Base-by-base conservation (phyloP, 2,797 vertebrate species). In the Pristis pectinata region DNA sequence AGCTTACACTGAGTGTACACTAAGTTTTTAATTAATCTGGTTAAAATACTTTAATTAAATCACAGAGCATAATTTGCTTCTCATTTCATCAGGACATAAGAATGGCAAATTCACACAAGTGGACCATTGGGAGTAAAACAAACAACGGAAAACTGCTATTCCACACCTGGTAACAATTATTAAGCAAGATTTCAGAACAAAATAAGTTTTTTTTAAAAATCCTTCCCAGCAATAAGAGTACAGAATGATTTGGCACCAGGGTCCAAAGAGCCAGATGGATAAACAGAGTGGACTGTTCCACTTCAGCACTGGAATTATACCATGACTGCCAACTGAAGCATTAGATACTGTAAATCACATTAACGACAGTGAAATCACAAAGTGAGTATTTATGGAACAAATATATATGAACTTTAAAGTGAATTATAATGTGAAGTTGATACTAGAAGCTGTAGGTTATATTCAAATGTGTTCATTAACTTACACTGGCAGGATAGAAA, bases 131-230 rank as follows among this genome's bases (percentile, higher is more conserved):
- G 83, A 87, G 27, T 87, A 87, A 87, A 87, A n/a, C 30, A 53
- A 59, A 59, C 53, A 61, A 53, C 56, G n/a, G 9, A 5, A 59
- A 34, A 53, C 11, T 80, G 79, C n/a, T 37, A 44, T 80, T 80
- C 41, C 83, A 59, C 83, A 61, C 30, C 83, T 87, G 83, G 49
- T 59, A 87, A 87, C 27, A 87, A 61, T 87, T 87, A 87, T 10
- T 87, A 56, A 56, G 53, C 49, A 59, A 87, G 49, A 34, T 59
- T 53, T 87, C 83, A 59, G 83, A 61, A 87, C 49, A 87, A 34
- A 61, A 87, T 87, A 87, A 59, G 53, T 87, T 59, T 87, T 87
- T 49, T 27, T 27, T 27, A 30, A 27, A 49, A 49, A 41, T 82
- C 9, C 82, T 56, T 49, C 19, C 30, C 82, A 49, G 56, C 24